These are phyloP conservation scores for Nipponacmea schrenckii DNA, from an alignment of 2,888 invertebrate species.

Conservation along the genomic window DNA sequence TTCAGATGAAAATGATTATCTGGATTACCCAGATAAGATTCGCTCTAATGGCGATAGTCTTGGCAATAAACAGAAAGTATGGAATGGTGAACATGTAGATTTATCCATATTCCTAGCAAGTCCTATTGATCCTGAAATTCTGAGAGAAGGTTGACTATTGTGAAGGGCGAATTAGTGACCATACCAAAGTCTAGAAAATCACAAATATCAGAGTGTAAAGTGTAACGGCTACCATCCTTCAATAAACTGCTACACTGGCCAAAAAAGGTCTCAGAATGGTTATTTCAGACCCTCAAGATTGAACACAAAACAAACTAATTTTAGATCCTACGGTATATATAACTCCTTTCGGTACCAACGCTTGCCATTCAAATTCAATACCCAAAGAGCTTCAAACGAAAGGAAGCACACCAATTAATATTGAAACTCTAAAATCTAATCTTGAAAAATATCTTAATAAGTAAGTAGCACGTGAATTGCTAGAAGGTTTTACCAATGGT, in stretches of 20 bases:
- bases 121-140: neutral
- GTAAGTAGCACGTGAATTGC: neutral
- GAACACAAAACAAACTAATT: too few species aligned
- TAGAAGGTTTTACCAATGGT: neutral
- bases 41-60: neutral
- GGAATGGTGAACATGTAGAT: neutral
- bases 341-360: too few species aligned
- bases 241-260: neutral
- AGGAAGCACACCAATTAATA: neutral
- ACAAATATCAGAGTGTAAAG: constrained; percentile 3
- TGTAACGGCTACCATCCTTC: neutral
- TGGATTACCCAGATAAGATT: too few species aligned
- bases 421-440: neutral
- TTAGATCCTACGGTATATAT: too few species aligned
- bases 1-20: too few species aligned
- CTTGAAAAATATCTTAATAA: neutral
- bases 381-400: too few species aligned
- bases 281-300: too few species aligned
- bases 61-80: neutral
- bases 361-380: too few species aligned
- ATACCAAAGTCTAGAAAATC: neutral
- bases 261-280: too few species aligned
- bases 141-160: neutral
- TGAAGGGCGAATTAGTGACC: constrained; percentile 5
- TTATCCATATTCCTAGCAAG: neutral